Evolutionary conservation across 92 coral and sea anemone genomes (phyloP), one percentile per base, ranked within the genome.

Genomic region (Phymanthus crucifer): DNA sequence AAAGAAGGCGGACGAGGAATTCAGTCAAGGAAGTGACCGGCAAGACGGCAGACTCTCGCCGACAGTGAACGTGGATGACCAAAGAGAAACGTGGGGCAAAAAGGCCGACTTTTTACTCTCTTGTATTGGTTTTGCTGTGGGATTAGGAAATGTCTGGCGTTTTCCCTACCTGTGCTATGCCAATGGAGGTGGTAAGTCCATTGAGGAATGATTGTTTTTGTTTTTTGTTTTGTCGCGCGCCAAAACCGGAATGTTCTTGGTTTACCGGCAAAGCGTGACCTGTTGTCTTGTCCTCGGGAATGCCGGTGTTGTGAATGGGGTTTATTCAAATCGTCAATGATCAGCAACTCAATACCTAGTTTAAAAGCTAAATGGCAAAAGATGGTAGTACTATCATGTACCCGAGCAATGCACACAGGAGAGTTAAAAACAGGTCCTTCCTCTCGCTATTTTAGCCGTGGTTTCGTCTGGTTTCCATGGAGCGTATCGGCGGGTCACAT

Each of bases 11-110:
- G 50, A 50, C 18, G 80, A 82, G 31, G 67, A 38, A 38, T 57
- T 46, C 32, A 36, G 79, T 40, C 80, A 83, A 67, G 66, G 76
- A 18, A 74, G 84, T 35, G 81, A 80, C n/a, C n/a, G n/a, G 10
- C 46, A 38, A 23, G 90, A 88, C 29, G 86, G 86, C 31, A 79
- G 87, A 34, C 91, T 84, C 36, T 88, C 83, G 3, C 83, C 72
- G 4, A 86, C 83, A 13, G 58, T 83, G 1, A 80, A 37, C 64
- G 72, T 86, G 46, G 88, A 87, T 68, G 95, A 87, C 58, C 88
- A 89, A 73, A 86, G 97, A 80, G 94, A 89, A 75, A 91, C 87
- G 70, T 93, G 97, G 97, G 94, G 97, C 3, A 89, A 83, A 73
- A 93, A 93, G 73, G 92, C 94, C 18, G 97, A 93, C 72, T 93